A percentile compares a stretch with the other conserved stretches of the same genome.
Evolutionary conservation across 2,797 vertebrate species (phyloP).

Genomic region (Antennarius maculatus): DNA sequence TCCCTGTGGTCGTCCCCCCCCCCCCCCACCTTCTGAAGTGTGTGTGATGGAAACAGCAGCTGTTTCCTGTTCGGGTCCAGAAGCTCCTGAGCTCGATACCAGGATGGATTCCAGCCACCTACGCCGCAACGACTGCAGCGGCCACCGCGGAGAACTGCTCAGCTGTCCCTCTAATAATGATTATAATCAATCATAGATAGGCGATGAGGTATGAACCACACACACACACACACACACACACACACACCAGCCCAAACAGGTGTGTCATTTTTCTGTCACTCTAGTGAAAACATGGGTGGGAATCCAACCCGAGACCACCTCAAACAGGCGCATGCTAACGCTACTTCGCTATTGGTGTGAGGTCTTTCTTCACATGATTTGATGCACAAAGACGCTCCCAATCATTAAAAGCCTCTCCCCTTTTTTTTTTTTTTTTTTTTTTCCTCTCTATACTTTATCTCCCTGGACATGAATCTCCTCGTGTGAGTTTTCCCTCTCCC

Average conservation of each 20-base stretch:
- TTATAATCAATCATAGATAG: slow-evolving; percentile 67
- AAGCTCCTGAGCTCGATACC: too few relatives aligned
- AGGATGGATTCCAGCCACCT: neutral
- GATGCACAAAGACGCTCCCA: slow-evolving; percentile 17
- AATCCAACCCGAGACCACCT: slow-evolving; percentile 11
- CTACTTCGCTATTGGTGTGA: neutral
- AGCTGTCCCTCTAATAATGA: slow-evolving; percentile 59
- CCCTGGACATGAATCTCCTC: slow-evolving; percentile 30
- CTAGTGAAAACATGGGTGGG: slow-evolving; percentile 13
- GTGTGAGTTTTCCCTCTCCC: slow-evolving; percentile 43
- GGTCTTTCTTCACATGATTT: slow-evolving; percentile 27
- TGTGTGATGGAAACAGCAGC: too few relatives aligned
- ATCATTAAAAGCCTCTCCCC: slow-evolving; percentile 18
- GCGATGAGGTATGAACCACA: slow-evolving; percentile 39
- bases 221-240: too few relatives aligned
- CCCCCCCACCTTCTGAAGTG: too few relatives aligned
- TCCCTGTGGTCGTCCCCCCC: too few relatives aligned
- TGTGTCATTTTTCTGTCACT: slow-evolving; percentile 41
- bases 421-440: slow-evolving; percentile 1
- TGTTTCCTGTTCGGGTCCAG: too few relatives aligned
- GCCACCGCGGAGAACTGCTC: slow-evolving; percentile 26
- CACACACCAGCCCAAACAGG: slow-evolving; percentile 47
- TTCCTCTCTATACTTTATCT: slow-evolving; percentile 7
- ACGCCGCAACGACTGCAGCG: slow-evolving; percentile 21
- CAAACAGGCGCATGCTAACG: too few relatives aligned